Base-by-base conservation (phyloP, 2,797 vertebrate species). In the Hybognathus amarus region DNA sequence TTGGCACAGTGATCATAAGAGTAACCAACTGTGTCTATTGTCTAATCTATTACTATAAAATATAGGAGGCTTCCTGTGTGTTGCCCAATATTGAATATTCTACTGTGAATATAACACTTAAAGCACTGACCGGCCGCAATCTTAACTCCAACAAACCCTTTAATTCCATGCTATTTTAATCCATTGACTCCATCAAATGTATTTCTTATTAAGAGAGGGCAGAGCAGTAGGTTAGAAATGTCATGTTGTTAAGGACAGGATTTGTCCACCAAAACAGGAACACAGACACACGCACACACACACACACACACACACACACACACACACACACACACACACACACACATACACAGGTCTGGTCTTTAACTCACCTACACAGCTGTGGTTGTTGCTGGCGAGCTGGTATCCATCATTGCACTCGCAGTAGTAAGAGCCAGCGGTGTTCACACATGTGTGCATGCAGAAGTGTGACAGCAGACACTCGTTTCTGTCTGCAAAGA, bases 381-480 rank as follows among this genome's bases (percentile, higher is more conserved):
- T 97, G 94, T 96, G 97, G 92, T 99, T 99, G 94, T 99, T 98
- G 91, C 95, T 93, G n/a, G 96, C 95, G 90, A 99, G 88, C 91
- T 96, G 96, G 94, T 97, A 96, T 71, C 98, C 98, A 1, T 91
- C 83, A 61, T 96, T 98, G 94, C 98, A 99, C 87, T 97, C 96
- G 83, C 98, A 99, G 89, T 96, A 95, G 92, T 98, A 99, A 2
- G 98, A 98, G 74, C 97, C 97, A 12, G 92, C 95, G 0, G 95
- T 96, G 92, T 99, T 99, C 85, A 98, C 94, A 38, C 98, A 99
- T 88, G 94, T 93, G 87, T 99, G 97, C 91, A 97, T 97, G 93
- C 98, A 99, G 87, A 97, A 97, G 1, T 96, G 94, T 84, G 94
- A 94, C 79, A 95, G 85, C 2, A 93, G 85, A 79, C 98, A 99